Conservation (phyloP, 1,140 invertebrate genomes). For the Drosophila ogumai region DNA sequence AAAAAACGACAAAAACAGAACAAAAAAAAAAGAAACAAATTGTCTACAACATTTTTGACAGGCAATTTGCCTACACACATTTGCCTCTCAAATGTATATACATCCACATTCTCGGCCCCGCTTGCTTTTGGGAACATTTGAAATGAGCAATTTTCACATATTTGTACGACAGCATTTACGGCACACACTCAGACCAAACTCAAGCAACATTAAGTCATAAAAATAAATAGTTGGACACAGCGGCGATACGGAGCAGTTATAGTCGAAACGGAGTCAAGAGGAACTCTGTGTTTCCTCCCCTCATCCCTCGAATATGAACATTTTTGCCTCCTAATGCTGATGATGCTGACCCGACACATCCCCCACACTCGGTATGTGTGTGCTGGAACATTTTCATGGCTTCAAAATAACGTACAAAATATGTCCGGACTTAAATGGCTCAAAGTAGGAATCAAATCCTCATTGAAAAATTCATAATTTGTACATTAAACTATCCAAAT, state of each 20-base stretch:
- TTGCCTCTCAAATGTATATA: neutral
- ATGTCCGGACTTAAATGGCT: constrained; percentile 1
- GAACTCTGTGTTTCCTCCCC: constrained; percentile 1
- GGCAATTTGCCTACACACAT: constrained; percentile 76
- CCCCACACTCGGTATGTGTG: neutral
- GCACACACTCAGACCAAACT: constrained; percentile 46
- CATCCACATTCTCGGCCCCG: neutral
- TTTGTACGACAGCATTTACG: constrained; percentile 74
- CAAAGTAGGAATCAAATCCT: neutral
- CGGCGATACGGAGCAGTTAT: constrained; percentile 52
- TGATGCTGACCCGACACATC: constrained; percentile 30
- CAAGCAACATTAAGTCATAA: constrained; percentile 78
- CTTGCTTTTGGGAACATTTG: constrained; percentile 56
- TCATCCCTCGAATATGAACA: constrained; percentile 21
- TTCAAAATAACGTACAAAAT: neutral
- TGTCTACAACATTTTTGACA: constrained; percentile 77
- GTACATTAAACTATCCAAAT: constrained; percentile 2
- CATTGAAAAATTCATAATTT: constrained; percentile 9
- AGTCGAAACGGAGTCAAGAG: constrained; percentile 51
- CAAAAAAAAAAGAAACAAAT: constrained; percentile 65
- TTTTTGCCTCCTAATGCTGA: constrained; percentile 68
- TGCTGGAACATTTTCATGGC: neutral
- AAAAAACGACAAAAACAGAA: constrained; percentile 38
- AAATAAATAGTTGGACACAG: constrained; percentile 77
- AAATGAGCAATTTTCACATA: constrained; percentile 83